phyloP scores from a whole-genome alignment of 2,888 invertebrate genomes.

The Sussaba pulchella region DNA sequence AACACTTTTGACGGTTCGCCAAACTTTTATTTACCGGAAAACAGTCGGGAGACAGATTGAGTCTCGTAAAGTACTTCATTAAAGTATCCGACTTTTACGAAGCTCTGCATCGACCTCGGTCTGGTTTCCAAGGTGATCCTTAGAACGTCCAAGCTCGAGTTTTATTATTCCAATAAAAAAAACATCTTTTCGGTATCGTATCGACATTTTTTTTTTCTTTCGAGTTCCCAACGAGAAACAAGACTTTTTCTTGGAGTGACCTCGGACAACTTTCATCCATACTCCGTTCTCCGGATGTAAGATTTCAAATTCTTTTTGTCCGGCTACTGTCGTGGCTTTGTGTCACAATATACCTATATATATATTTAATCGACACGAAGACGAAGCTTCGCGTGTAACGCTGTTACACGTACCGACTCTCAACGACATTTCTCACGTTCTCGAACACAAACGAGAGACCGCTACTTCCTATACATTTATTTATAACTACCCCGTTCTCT shows the following conservation, averaged over 20 bases:
- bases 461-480: constrained; percentile 61
- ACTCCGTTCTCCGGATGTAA: background rate
- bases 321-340: background rate
- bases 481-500: constrained; percentile 31
- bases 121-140: background rate
- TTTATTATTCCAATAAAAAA: too few species aligned
- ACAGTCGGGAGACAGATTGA: background rate
- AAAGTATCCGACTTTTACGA: background rate
- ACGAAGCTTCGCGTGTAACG: background rate
- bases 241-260: too few species aligned
- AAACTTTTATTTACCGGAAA: too few species aligned
- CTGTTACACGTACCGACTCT: constrained; percentile 27
- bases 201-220: too few species aligned
- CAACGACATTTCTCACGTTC: constrained; percentile 34
- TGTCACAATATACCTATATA: constrained; percentile 51
- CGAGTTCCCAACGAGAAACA: too few species aligned
- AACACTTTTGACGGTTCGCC: too few species aligned
- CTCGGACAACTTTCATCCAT: background rate
- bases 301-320: constrained; percentile 42
- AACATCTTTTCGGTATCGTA: too few species aligned
- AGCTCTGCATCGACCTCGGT: background rate
- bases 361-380: constrained; percentile 26
- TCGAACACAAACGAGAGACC: constrained; percentile 11
- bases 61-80: background rate
- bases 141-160: too few species aligned